phyloP scores from a whole-genome alignment of 2,797 vertebrate genomes.

The Petrocephalus schoutedeni region DNA sequence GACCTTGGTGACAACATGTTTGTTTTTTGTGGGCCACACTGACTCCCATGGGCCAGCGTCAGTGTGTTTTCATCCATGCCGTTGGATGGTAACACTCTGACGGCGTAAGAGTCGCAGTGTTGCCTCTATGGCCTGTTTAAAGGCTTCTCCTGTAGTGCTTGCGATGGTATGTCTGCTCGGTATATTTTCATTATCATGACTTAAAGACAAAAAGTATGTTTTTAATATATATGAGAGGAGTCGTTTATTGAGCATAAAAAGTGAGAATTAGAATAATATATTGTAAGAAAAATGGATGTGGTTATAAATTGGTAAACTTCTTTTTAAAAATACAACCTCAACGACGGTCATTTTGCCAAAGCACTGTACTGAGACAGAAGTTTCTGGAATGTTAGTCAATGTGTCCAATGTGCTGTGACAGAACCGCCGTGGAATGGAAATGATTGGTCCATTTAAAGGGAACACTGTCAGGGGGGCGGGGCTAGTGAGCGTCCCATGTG shows the following conservation, averaged over 20 bases:
- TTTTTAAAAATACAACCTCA: constrained; percentile 56
- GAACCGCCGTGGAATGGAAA: constrained; percentile 4
- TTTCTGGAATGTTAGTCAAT: neutral
- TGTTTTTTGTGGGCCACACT: neutral
- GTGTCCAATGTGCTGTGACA: neutral
- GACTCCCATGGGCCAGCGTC: neutral
- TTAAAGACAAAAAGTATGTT: constrained; percentile 60
- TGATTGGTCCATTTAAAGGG: constrained; percentile 18
- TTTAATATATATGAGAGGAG: constrained; percentile 73
- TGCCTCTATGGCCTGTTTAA: constrained; percentile 67
- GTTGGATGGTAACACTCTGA: neutral
- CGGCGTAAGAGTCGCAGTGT: constrained; percentile 61
- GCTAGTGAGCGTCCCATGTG: constrained; percentile 32
- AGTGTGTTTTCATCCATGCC: constrained; percentile 34
- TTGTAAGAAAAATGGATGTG: constrained; percentile 51
- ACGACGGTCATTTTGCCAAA: constrained; percentile 54
- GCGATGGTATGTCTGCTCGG: constrained; percentile 57
- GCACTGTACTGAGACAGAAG: constrained; percentile 41
- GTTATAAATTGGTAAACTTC: constrained; percentile 57
- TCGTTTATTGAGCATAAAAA: constrained; percentile 57
- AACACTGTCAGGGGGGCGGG: constrained; percentile 4
- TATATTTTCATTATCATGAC: constrained; percentile 42
- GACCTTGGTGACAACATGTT: neutral
- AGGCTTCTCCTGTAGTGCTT: constrained; percentile 63
- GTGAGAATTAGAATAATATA: constrained; percentile 74